Evolutionary conservation across 2,888 invertebrate genomes (phyloP).

Genomic region (Malthinus flaveolus): DNA sequence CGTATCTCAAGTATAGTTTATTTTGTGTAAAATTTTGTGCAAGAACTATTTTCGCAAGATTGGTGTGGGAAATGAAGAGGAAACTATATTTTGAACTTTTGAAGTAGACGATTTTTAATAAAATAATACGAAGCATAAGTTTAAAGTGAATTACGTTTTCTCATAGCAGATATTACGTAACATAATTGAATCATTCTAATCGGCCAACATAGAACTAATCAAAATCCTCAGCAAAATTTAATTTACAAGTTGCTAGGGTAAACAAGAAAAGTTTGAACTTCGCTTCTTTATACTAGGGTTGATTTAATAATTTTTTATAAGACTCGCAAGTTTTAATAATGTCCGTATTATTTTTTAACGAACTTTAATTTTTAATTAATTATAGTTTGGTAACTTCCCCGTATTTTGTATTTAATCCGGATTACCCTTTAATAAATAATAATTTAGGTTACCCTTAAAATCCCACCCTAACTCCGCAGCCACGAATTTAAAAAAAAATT

Average conservation of each 20-base stretch:
- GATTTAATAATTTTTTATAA: constrained; percentile 19
- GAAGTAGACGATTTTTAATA: constrained; percentile 15
- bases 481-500: too few relatives aligned
- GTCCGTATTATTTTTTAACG: constrained; percentile 2
- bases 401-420: background rate
- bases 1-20: too few relatives aligned
- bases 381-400: background rate
- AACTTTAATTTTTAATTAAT: constrained; percentile 7
- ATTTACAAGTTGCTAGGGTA: constrained; percentile 18
- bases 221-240: constrained; percentile 20
- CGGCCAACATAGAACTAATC: constrained; percentile 22
- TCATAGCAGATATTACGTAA: constrained; percentile 20
- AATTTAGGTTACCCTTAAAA: too few relatives aligned
- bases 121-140: constrained; percentile 14
- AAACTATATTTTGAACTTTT: too few relatives aligned
- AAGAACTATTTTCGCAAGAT: too few relatives aligned
- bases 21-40: too few relatives aligned
- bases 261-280: constrained; percentile 20
- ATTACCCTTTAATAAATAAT: too few relatives aligned
- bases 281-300: constrained; percentile 15
- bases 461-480: too few relatives aligned
- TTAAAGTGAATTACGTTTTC: constrained; percentile 12
- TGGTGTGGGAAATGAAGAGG: too few relatives aligned
- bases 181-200: constrained; percentile 21
- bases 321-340: constrained; percentile 1